Conservation (phyloP, 2,113 vertebrate genomes). For the Gasterosteus nipponicus region DNA sequence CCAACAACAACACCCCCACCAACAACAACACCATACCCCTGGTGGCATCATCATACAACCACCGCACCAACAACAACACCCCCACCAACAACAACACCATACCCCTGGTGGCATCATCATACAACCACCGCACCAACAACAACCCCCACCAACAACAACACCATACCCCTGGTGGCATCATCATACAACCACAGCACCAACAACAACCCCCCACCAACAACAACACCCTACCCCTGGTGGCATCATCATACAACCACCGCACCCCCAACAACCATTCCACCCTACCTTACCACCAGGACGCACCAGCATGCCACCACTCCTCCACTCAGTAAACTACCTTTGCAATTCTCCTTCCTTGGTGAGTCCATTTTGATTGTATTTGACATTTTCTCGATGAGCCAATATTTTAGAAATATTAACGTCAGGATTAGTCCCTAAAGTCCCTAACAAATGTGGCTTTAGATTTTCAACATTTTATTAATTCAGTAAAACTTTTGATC, state of each 20-base stretch:
- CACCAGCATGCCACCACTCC: background rate
- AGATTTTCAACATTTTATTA: background rate
- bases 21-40: too few species aligned
- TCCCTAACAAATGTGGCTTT: background rate
- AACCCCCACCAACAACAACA: background rate
- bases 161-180: background rate
- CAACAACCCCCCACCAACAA: background rate
- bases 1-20: background rate
- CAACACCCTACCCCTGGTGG: background rate
- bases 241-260: background rate
- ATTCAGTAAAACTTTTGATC: background rate
- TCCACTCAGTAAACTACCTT: slow-evolving; percentile 71
- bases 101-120: too few species aligned
- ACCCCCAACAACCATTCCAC: background rate
- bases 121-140: rapidly evolving
- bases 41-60: too few species aligned
- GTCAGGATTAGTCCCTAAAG: too few species aligned
- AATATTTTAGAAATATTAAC: background rate
- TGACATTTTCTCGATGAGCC: background rate
- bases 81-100: background rate
- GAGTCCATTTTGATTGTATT: slow-evolving; percentile 7
- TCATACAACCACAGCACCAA: background rate
- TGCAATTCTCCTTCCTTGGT: slow-evolving; percentile 75
- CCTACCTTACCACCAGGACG: background rate
- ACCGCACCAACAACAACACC: too few species aligned